Conservation (phyloP, 2,797 vertebrate genomes). For the Eleutherodactylus coqui region DNA sequence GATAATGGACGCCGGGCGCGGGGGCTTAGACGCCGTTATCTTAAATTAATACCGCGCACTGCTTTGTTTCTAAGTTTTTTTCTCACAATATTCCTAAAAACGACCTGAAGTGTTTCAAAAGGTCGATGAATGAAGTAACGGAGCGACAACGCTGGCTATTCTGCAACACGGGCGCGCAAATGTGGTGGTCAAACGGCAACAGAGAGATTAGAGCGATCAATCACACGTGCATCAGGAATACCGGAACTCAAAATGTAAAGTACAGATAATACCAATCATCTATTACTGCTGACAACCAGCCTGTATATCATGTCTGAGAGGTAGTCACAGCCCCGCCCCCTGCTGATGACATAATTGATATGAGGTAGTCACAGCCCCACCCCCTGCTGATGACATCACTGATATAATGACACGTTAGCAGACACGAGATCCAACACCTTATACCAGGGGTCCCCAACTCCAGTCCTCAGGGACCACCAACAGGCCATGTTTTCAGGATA, state of each 20-base stretch:
- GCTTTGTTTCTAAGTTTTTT: conserved; percentile 66
- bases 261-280: too few species aligned
- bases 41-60: conserved; percentile 66
- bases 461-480: too few species aligned
- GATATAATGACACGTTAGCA: too few species aligned
- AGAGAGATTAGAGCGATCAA: not conserved
- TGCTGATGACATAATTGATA: not conserved
- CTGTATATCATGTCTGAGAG: not conserved
- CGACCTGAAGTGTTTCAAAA: not conserved
- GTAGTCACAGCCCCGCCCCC: not conserved
- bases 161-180: not conserved
- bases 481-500: too few species aligned
- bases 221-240: too few species aligned
- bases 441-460: too few species aligned
- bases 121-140: not conserved
- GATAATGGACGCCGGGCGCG: conserved; percentile 68
- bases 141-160: not conserved
- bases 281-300: not conserved
- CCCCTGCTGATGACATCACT: not conserved
- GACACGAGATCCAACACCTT: too few species aligned
- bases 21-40: conserved; percentile 67
- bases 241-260: too few species aligned
- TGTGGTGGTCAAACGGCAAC: not conserved
- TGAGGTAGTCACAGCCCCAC: not conserved
- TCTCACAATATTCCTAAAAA: conserved; percentile 27